phyloP scores from a whole-genome alignment of 1,140 invertebrate genomes.

The Megathymus violae region DNA sequence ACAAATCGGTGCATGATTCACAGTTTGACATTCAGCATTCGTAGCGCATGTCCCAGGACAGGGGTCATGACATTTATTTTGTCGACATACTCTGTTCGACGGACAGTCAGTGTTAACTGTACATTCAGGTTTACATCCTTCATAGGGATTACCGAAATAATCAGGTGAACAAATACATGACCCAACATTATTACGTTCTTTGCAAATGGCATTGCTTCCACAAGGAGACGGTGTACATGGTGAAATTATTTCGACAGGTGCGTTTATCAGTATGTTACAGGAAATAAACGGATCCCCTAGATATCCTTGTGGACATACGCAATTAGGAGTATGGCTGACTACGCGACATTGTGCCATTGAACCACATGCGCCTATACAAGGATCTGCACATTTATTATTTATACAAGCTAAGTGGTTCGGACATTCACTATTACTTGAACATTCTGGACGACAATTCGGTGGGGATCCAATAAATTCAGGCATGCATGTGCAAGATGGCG shows the following conservation, averaged over 20 bases:
- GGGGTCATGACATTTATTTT: conserved; percentile 88
- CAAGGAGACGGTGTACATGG: conserved; percentile 89
- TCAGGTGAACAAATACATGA: conserved; percentile 87
- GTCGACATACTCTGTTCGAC: conserved; percentile 87
- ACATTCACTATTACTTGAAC: conserved; percentile 89
- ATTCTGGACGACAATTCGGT: conserved; percentile 90
- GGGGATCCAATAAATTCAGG: conserved; percentile 87
- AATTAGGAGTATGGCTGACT: conserved; percentile 87
- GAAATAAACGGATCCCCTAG: conserved; percentile 86
- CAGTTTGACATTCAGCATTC: conserved; percentile 88
- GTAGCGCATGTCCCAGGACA: conserved; percentile 89
- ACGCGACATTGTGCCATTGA: conserved; percentile 87
- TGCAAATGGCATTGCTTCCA: conserved; percentile 86
- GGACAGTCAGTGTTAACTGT: conserved; percentile 87
- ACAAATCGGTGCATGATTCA: conserved; percentile 89
- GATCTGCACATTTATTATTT: conserved; percentile 89
- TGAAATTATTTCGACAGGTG: conserved; percentile 50
- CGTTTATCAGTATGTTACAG: conserved; percentile 63
- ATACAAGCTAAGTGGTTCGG: conserved; percentile 88
- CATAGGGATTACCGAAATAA: conserved; percentile 90
- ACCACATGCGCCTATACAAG: conserved; percentile 89
- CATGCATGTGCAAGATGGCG: conserved; percentile 87
- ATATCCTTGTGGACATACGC: conserved; percentile 85
- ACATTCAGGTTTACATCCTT: conserved; percentile 89
- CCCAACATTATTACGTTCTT: conserved; percentile 86